Percentiles rank a stretch among this genome's conserved stretches.
These are phyloP conservation scores for Crotalus helleri DNA, from an alignment of 2,113 vertebrate genomes.

Conservation along the genomic window DNA sequence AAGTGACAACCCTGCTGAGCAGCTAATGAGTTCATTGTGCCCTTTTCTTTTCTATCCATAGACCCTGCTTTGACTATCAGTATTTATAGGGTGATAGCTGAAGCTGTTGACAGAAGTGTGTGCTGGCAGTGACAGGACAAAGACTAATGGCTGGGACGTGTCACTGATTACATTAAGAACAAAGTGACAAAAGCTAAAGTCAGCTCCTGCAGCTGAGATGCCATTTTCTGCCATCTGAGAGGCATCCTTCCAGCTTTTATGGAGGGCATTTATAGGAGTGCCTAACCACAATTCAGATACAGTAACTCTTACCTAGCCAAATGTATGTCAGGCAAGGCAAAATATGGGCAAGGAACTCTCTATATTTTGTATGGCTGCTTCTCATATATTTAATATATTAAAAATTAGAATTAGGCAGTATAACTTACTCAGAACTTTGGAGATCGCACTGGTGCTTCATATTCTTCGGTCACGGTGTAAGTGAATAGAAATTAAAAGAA, in stretches of 20 bases:
- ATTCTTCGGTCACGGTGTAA: background rate
- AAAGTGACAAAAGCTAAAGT: slow-evolving; percentile 8
- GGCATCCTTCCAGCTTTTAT: slow-evolving; percentile 3
- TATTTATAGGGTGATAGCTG: slow-evolving; percentile 23
- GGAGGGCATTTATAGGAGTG: background rate
- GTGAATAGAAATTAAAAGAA: background rate
- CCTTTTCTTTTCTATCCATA: slow-evolving; percentile 23
- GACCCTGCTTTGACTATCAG: slow-evolving; percentile 26
- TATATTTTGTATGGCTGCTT: background rate
- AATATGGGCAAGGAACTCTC: background rate
- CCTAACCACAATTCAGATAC: background rate
- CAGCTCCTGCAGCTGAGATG: background rate
- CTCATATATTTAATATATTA: background rate
- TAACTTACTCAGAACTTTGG: background rate
- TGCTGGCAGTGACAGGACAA: slow-evolving; percentile 16
- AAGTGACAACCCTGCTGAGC: slow-evolving; percentile 25
- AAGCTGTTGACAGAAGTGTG: slow-evolving; percentile 25
- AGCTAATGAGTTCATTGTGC: slow-evolving; percentile 42
- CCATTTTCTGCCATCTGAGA: background rate
- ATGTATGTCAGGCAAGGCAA: background rate
- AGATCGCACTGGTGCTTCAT: background rate
- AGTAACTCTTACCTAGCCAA: background rate
- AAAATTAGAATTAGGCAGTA: background rate
- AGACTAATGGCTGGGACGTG: slow-evolving; percentile 9
- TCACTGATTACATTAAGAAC: slow-evolving; percentile 15